Conservation (phyloP, 2,113 vertebrate genomes). For the Labeo rohita region DNA sequence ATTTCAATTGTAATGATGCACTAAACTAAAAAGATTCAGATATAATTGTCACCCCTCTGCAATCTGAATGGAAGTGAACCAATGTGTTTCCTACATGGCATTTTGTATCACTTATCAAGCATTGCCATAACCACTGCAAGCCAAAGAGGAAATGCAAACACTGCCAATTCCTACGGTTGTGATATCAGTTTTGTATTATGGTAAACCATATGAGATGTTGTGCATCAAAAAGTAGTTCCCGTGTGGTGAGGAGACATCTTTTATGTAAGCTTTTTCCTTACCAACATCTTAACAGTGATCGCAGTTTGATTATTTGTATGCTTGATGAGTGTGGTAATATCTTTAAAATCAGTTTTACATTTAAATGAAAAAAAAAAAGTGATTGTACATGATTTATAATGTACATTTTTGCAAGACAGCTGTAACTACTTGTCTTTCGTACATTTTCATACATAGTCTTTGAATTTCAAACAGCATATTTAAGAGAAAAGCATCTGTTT, state of each 20-base stretch:
- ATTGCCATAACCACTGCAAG: slow-evolving; percentile 18
- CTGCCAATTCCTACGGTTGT: slow-evolving; percentile 30
- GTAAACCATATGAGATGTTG: background rate
- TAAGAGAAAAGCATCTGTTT: background rate
- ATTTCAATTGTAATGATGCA: slow-evolving; percentile 13
- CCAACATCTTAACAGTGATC: background rate
- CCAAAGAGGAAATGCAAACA: slow-evolving; percentile 37
- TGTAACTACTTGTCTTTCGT: background rate
- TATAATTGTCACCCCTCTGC: slow-evolving; percentile 2
- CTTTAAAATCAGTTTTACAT: slow-evolving; percentile 20
- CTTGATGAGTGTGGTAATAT: background rate
- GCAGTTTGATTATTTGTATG: slow-evolving; percentile 2
- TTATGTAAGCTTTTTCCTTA: background rate
- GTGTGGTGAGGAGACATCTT: background rate
- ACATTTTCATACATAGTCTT: background rate
- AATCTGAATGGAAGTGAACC: background rate
- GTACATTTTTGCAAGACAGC: background rate
- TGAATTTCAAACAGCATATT: background rate
- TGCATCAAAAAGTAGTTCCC: slow-evolving; percentile 26
- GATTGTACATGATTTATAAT: background rate
- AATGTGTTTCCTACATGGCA: slow-evolving; percentile 15
- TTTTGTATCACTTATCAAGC: background rate
- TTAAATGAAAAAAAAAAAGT: background rate
- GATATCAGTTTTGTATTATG: slow-evolving; percentile 16
- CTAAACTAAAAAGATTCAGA: slow-evolving; percentile 2